Conservation (phyloP, 2,888 invertebrate genomes). For the Drosophila helvetica region DNA sequence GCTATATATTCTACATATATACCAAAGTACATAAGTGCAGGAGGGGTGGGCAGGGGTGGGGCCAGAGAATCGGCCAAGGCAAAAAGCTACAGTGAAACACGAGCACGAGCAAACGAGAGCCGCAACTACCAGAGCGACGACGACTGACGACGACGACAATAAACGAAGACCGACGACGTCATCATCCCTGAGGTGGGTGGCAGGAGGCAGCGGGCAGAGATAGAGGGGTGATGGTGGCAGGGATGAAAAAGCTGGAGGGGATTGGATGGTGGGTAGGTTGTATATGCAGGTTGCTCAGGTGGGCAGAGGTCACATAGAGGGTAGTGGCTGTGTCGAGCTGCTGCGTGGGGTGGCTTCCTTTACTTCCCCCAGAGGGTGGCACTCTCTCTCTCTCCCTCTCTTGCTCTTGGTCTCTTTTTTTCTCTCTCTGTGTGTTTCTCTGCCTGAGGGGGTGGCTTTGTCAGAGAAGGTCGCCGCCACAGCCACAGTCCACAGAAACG, state of each 20-base stretch:
- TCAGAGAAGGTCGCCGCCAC: slow-evolving; percentile 65
- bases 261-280: slow-evolving; percentile 16
- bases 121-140: slow-evolving; percentile 4
- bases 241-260: slow-evolving; percentile 9
- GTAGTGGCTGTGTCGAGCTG: slow-evolving; percentile 60
- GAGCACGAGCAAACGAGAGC: slow-evolving; percentile 24
- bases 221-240: neutral
- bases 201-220: slow-evolving; percentile 11
- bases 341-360: slow-evolving; percentile 44
- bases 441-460: slow-evolving; percentile 28
- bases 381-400: slow-evolving; percentile 9
- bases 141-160: slow-evolving; percentile 30
- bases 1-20: slow-evolving; percentile 19
- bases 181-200: slow-evolving; percentile 65
- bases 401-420: neutral
- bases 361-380: slow-evolving; percentile 15
- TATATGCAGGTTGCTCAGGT: slow-evolving; percentile 30
- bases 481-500: slow-evolving; percentile 21
- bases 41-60: neutral
- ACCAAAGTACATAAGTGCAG: neutral
- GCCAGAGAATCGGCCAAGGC: slow-evolving; percentile 76
- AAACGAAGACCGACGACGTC: slow-evolving; percentile 60
- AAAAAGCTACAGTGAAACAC: slow-evolving; percentile 52
- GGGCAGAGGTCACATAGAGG: slow-evolving; percentile 70
- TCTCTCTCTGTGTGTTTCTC: slow-evolving; percentile 10